Evolutionary conservation across 2,113 vertebrate genomes (phyloP), one percentile per base, ranked within the genome.

Genomic region (Brachyistius frenatus): DNA sequence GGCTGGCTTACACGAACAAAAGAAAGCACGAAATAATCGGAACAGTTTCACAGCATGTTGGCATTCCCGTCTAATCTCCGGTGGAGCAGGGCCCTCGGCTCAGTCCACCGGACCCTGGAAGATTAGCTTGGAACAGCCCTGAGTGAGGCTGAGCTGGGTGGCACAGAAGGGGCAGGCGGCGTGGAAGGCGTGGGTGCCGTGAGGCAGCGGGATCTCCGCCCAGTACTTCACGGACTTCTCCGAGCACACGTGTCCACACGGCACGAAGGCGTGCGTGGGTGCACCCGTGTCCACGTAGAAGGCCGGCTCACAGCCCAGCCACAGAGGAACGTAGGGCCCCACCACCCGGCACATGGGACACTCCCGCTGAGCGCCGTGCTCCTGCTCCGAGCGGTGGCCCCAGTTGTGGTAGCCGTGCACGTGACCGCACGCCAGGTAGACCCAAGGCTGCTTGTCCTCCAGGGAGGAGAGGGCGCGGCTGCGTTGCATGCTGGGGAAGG

Each of bases 381-480:
- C 97, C 0, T 94, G 91, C 92, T 98, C 97, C 0, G 96, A 97
- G 8, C 98, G 96, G 64, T 99, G 96, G 66, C 98, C 98, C 98
- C 98, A 99, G 95, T 99, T 96, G 93, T 99, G 98, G 85, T 98
- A 97, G 56, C 98, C 98, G 0, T 99, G 98, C 61, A 99, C 98
- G 0, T 99, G 98, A 65, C 98, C 98, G 0, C 98, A 99, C 66
- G 96, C 97, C 89, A 99, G 92, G 86, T 99, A 99, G 0, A 97
- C 98, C 98, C 98, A 99, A 0, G 98, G 98, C 94, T 98, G 97
- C 89, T 99, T 99, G 81, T 99, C 98, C 84, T 99, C 97, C 31
- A 98, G 96, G 35, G 96, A 95, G n/a, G 97, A 95, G 4, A 98
- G 96, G 87, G 97, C 97, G 2, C 98, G 97, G 66, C 97, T 97